phyloP scores from a whole-genome alignment of 2,888 invertebrate genomes.

The Amphipoea lucens region DNA sequence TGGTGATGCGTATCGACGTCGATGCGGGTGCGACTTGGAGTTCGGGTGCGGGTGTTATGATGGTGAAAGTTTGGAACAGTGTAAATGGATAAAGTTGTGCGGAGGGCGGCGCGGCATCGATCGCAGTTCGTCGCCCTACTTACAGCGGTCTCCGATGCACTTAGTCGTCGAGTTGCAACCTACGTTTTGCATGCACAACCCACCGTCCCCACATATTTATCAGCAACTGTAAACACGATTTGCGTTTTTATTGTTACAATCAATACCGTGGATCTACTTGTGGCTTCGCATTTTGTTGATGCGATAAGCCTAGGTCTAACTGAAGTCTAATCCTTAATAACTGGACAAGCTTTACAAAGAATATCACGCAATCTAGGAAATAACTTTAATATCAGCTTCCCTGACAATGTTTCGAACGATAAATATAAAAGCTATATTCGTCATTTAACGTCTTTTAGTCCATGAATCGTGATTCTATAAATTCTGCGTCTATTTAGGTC shows the following conservation, averaged over 20 bases:
- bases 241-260: slow-evolving; percentile 47
- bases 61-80: slow-evolving; percentile 87
- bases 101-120: slow-evolving; percentile 87
- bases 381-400: background rate
- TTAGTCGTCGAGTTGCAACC: slow-evolving; percentile 81
- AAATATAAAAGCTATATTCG: slow-evolving; percentile 30
- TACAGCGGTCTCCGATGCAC: slow-evolving; percentile 86
- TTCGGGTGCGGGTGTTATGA: slow-evolving; percentile 79
- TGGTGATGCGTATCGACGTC: slow-evolving; percentile 61
- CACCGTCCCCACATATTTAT: slow-evolving; percentile 54
- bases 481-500: slow-evolving; percentile 55
- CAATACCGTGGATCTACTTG: slow-evolving; percentile 14
- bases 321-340: background rate
- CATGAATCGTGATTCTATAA: slow-evolving; percentile 39
- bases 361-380: background rate
- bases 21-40: slow-evolving; percentile 61
- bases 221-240: slow-evolving; percentile 58
- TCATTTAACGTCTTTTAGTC: slow-evolving; percentile 1
- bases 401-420: background rate
- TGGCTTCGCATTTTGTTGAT: slow-evolving; percentile 3
- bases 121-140: slow-evolving; percentile 90
- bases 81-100: slow-evolving; percentile 89
- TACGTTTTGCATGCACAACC: slow-evolving; percentile 74
- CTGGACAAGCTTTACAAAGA: background rate
- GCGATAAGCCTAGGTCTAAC: background rate